phyloP scores from a whole-genome alignment of 2,888 invertebrate species.

The Patella caerulea region DNA sequence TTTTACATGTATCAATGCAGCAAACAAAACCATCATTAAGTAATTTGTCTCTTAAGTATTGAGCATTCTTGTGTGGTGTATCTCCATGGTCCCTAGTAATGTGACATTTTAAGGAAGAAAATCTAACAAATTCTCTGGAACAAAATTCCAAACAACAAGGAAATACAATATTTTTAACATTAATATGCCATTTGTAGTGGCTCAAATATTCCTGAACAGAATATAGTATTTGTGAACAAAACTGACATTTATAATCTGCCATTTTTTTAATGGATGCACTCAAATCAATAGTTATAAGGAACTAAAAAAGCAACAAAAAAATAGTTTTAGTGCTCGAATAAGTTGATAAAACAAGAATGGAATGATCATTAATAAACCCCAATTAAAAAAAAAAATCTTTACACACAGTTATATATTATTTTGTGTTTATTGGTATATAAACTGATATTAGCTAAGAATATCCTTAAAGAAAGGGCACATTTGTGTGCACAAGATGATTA shows the following conservation, averaged over 20 bases:
- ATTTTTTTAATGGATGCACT: not conserved
- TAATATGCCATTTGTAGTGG: slow-evolving; percentile 2
- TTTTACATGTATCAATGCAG: not conserved
- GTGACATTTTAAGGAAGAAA: slow-evolving; percentile 3
- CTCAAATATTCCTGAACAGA: not conserved
- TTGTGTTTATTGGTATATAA: not conserved
- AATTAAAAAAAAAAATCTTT: not conserved
- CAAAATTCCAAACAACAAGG: slow-evolving; percentile 3
- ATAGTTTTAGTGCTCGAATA: not conserved
- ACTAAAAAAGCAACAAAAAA: slow-evolving; percentile 4
- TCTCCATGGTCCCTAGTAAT: slow-evolving; percentile 6
- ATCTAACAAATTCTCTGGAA: not conserved
- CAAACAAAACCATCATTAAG: slow-evolving; percentile 1
- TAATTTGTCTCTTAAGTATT: not conserved
- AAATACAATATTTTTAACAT: slow-evolving; percentile 7
- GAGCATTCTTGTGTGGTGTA: not conserved
- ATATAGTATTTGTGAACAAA: not conserved
- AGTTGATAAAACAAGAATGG: not conserved
- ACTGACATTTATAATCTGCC: slow-evolving; percentile 1
- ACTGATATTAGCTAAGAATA: not conserved
- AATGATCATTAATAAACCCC: not conserved
- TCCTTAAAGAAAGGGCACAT: not conserved
- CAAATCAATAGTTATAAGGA: not conserved
- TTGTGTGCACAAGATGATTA: not conserved
- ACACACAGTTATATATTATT: not conserved